Percentiles rank a stretch among this genome's conserved stretches.
Conservation (phyloP, 2,888 invertebrate species). For the Chrysomela aeneicollis region DNA sequence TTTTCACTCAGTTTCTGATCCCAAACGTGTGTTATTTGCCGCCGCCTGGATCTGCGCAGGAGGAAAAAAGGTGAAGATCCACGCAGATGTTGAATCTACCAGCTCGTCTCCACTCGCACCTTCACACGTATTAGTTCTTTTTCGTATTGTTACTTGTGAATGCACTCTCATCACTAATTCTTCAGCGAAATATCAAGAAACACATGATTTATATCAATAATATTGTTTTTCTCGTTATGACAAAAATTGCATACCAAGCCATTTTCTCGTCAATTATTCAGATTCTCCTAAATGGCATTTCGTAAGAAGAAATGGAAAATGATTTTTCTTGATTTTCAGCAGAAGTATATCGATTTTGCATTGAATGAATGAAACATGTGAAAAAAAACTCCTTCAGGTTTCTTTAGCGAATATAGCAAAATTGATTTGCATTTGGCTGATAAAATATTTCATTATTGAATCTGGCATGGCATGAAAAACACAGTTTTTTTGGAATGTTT, state of each 20-base stretch:
- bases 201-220: background rate
- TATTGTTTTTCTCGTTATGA: no score
- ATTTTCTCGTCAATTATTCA: background rate
- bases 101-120: slow-evolving; percentile 59
- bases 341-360: no score
- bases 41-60: slow-evolving; percentile 64
- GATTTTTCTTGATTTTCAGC: no score
- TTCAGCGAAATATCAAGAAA: background rate
- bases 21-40: slow-evolving; percentile 62
- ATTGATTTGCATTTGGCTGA: no score
- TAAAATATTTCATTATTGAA: no score
- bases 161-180: slow-evolving; percentile 38
- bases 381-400: no score
- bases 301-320: no score
- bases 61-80: slow-evolving; percentile 72
- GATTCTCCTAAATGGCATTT: background rate
- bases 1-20: slow-evolving; percentile 58
- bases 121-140: slow-evolving; percentile 61
- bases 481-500: no score
- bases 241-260: no score
- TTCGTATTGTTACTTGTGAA: slow-evolving; percentile 34
- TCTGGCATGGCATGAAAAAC: no score
- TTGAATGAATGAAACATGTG: no score
- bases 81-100: slow-evolving; percentile 58
- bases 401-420: no score